A percentile compares a stretch with the other conserved stretches of the same genome.
Evolutionary conservation across 2,888 invertebrate species (phyloP).

Genomic region (Dendrolimus houi): DNA sequence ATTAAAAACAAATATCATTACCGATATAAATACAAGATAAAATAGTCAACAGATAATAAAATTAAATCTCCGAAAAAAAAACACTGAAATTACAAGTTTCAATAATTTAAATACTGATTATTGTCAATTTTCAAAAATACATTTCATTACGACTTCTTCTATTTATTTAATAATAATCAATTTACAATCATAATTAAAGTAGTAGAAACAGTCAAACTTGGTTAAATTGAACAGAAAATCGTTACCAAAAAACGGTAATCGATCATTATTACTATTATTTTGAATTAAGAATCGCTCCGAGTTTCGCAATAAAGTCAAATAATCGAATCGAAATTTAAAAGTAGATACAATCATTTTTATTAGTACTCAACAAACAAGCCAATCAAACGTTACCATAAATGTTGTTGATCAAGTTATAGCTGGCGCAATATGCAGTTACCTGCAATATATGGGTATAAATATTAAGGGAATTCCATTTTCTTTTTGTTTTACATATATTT

Average conservation of each 20-base stretch:
- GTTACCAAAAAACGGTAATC: not conserved
- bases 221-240: not conserved
- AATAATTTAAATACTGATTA: slow-evolving; percentile 72
- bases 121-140: slow-evolving; percentile 66
- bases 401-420: too few species aligned
- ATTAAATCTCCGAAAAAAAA: slow-evolving; percentile 57
- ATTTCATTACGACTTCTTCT: slow-evolving; percentile 28
- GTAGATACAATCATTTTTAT: too few species aligned
- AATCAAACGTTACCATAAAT: too few species aligned
- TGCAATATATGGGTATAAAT: too few species aligned
- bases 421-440: too few species aligned
- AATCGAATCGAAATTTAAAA: too few species aligned
- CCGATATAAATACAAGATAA: slow-evolving; percentile 58
- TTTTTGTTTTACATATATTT: too few species aligned
- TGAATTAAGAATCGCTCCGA: too few species aligned
- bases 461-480: too few species aligned
- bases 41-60: slow-evolving; percentile 65
- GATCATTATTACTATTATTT: too few species aligned
- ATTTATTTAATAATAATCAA: slow-evolving; percentile 20
- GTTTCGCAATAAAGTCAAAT: too few species aligned
- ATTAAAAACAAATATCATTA: slow-evolving; percentile 61
- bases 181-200: slow-evolving; percentile 26
- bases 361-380: too few species aligned
- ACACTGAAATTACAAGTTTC: slow-evolving; percentile 32
- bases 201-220: not conserved